These are phyloP conservation scores for Acrobeloides nanus DNA, from an alignment of 2,888 invertebrate genomes.

Conservation along the genomic window DNA sequence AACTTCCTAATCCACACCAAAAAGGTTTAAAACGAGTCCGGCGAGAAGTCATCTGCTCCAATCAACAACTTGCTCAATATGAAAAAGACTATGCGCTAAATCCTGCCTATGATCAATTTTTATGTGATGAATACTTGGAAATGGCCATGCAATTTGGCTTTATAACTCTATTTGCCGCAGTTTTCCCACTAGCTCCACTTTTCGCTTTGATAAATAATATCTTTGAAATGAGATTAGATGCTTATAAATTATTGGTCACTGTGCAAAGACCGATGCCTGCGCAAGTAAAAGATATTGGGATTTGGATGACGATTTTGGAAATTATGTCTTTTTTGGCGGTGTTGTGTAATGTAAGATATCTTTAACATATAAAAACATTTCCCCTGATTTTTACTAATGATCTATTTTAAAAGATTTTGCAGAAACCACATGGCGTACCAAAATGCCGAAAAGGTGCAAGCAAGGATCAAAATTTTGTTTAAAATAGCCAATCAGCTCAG, in stretches of 20 bases:
- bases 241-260: slow-evolving; percentile 79
- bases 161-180: slow-evolving; percentile 91
- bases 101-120: slow-evolving; percentile 75
- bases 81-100: slow-evolving; percentile 78
- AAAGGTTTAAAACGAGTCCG: no score
- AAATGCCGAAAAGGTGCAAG: no score
- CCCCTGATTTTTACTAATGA: no score
- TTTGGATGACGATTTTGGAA: slow-evolving; percentile 66
- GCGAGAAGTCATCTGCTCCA: no score
- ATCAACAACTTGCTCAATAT: slow-evolving; percentile 56
- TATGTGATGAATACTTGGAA: slow-evolving; percentile 93
- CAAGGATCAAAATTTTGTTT: no score
- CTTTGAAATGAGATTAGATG: slow-evolving; percentile 87
- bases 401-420: no score
- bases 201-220: slow-evolving; percentile 91
- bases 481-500: no score
- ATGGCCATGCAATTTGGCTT: slow-evolving; percentile 98
- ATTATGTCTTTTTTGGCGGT: slow-evolving; percentile 72
- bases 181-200: slow-evolving; percentile 88
- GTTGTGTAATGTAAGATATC: slow-evolving; percentile 77
- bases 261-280: slow-evolving; percentile 63
- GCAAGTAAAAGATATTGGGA: slow-evolving; percentile 79
- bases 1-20: slow-evolving; percentile 31
- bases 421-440: no score
- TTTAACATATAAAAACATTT: no score